Evolutionary conservation across 1,140 invertebrate genomes (phyloP), one percentile per base, ranked within the genome.

Genomic region (Hyles euphorbiae): DNA sequence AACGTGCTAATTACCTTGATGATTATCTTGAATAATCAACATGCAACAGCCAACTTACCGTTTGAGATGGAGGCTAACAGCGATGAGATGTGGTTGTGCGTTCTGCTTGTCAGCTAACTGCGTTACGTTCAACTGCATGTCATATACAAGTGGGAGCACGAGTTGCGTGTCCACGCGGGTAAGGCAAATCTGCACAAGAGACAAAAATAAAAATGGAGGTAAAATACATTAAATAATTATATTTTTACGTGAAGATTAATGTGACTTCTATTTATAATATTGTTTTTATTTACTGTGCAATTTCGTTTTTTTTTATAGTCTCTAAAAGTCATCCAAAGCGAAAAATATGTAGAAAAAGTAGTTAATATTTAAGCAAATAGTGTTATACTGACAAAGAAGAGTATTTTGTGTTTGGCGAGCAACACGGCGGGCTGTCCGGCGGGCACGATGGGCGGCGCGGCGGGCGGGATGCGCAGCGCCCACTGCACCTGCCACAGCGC

Each of bases 381-480:
- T 40, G 36, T 5, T 8, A 48, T 63, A 92, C 94, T 93, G 88
- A 97, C 94, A 76, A 97, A 98, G 85, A 98, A 97, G 9, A 98
- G 90, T 62, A 98, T 95, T 89, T 97, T 97, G 73, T 93, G 94
- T 61, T 94, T 93, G 56, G 94, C 94, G 61, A 96, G 93, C 10
- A 97, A 90, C 62, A 98, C 93, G 10, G 95, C 95, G 9, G 96
- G 93, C 83, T 94, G 94, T 9, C 96, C 97, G 53, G 93, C 94
- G 3, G 96, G 96, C 50, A 96, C 94, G 62, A 98, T 94, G 34
- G 94, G 94, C 50, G 93, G 91, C 0, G 94, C 94, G 44, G 95
- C 94, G 11, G 97, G 97, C 53, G 97, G 96, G 64, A 97, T 95
- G 34, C 97, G 93, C 67, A 98, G 89, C 81, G 96, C 97, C 93